phyloP scores from a whole-genome alignment of 1,140 invertebrate genomes.

The Monochamus saltuarius region DNA sequence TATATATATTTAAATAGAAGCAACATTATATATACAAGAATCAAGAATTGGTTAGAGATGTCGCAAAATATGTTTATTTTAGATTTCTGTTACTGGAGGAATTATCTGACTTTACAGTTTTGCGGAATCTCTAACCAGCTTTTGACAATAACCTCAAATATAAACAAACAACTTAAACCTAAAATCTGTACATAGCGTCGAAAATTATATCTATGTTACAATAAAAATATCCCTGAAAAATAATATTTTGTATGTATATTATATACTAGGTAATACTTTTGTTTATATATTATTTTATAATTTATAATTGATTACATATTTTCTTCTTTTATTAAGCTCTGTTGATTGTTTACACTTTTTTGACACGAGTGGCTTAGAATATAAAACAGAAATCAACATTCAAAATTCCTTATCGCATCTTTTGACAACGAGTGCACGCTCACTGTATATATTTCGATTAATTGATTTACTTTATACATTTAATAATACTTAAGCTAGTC shows the following conservation, averaged over 20 bases:
- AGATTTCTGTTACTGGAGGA: too few relatives aligned
- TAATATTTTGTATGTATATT: too few relatives aligned
- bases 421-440: neutral
- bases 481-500: neutral
- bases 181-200: too few relatives aligned
- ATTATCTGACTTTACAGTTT: too few relatives aligned
- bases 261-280: too few relatives aligned
- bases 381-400: neutral
- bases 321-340: constrained; percentile 9
- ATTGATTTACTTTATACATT: constrained; percentile 8
- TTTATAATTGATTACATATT: constrained; percentile 17
- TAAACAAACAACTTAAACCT: too few relatives aligned
- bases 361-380: neutral
- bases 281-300: constrained; percentile 2
- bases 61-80: too few relatives aligned
- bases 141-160: neutral
- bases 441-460: neutral
- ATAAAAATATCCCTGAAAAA: too few relatives aligned
- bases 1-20: constrained; percentile 1
- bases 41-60: neutral
- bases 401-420: neutral
- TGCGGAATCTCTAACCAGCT: constrained; percentile 1
- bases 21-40: constrained; percentile 17
- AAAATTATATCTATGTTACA: too few relatives aligned
- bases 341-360: constrained; percentile 5